Base-by-base conservation (phyloP, 2,888 invertebrate genomes). In the Podabrus alpinus region DNA sequence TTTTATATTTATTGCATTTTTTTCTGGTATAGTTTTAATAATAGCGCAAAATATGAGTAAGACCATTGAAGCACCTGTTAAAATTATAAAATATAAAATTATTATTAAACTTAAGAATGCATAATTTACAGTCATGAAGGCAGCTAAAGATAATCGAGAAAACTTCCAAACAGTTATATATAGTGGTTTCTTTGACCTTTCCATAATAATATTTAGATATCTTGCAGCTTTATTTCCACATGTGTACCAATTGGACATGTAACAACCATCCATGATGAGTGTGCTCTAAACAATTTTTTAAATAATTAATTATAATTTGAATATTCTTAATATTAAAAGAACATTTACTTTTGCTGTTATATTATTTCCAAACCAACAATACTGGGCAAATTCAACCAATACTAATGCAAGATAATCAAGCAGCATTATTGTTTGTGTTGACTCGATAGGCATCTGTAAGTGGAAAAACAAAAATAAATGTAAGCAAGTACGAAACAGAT, bases 341-440 rank as follows among this genome's bases (percentile, higher is more conserved):
- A 19, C 5, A 21, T 60, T 71, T 69, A 78, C 79, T 74, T 79
- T 79, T 13, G 74, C 19, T 19, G 79, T 78, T 59, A 80, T 62
- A 68, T 77, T 75, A 64, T 79, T 79, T 29, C 77, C 79, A 64
- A 77, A 79, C 75, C 77, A 79, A 67, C 77, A 77, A 21, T 78
- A 80, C n/a, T 79, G 69, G 15, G 69, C 69, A 10, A 77, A 66
- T 45, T 80, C 72, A 10, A 66, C 16, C 25, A 77, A 17, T 7
- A 79, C 62, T 3, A 69, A 45, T 0, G 71, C 3, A 1, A 77
- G 67, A 17, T 72, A 79, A 21, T 72, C 21, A 15, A 66, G 9
- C 24, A 77, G 64, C 68, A 75, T 62, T 10, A 73, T 19, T 24
- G 73, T 66, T 24, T 76, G 76, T 1, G 68, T 71, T 17, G 16